Evolutionary conservation across 2,113 vertebrate species (phyloP).

Genomic region (Noturus placidus): DNA sequence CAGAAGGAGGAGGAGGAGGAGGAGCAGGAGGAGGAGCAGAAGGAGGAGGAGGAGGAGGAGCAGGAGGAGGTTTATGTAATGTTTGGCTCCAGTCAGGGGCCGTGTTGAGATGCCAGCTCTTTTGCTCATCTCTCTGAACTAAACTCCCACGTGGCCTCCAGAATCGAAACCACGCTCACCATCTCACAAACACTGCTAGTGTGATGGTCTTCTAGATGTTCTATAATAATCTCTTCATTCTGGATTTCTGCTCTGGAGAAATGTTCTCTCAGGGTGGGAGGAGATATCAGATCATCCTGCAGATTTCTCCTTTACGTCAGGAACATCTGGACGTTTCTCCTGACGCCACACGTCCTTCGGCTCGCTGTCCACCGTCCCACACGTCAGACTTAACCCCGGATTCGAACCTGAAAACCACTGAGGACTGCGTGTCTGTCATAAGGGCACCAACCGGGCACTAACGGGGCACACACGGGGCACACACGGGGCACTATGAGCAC

Average conservation of each 20-base stretch:
- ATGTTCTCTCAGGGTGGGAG: background rate
- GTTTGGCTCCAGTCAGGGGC: constrained; percentile 49
- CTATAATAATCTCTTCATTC: no score
- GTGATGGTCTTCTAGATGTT: no score
- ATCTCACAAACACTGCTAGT: background rate
- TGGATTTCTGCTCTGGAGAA: background rate
- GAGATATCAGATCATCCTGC: background rate
- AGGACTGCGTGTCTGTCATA: background rate
- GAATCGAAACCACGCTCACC: constrained; percentile 22
- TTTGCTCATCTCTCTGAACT: constrained; percentile 57
- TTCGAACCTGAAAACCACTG: background rate
- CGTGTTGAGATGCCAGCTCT: constrained; percentile 53
- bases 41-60: no score
- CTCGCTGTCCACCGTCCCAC: background rate
- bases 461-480: background rate
- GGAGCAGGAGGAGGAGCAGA: no score
- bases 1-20: no score
- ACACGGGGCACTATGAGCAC: no score
- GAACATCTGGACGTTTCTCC: background rate
- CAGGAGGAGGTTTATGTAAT: constrained; percentile 59
- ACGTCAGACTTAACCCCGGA: background rate
- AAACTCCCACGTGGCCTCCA: constrained; percentile 46
- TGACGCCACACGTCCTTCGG: background rate
- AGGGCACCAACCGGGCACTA: background rate
- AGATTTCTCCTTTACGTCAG: background rate